Percentiles rank a stretch among this genome's conserved stretches.
These are phyloP conservation scores for Drosophila monieri DNA, from an alignment of 2,888 invertebrate species.

Conservation along the genomic window DNA sequence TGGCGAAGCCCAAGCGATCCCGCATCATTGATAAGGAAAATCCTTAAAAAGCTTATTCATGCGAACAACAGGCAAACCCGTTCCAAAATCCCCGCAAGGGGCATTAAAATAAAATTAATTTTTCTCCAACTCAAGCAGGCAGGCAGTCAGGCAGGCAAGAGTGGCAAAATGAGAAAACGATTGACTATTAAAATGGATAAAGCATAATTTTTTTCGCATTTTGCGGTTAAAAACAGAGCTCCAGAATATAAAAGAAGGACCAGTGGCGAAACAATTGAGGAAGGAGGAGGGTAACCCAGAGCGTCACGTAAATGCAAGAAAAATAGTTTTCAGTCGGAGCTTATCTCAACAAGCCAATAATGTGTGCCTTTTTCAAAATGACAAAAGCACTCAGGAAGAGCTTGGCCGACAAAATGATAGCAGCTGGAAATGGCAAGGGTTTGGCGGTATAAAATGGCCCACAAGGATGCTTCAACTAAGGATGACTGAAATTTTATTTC, in stretches of 20 bases:
- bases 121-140: slow-evolving; percentile 35
- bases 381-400: slow-evolving; percentile 50
- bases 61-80: slow-evolving; percentile 46
- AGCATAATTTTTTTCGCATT: slow-evolving; percentile 79
- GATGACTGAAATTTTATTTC: slow-evolving; percentile 12
- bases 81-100: slow-evolving; percentile 70
- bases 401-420: slow-evolving; percentile 1
- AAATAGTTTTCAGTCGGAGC: slow-evolving; percentile 73
- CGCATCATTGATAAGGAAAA: slow-evolving; percentile 69
- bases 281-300: slow-evolving; percentile 16
- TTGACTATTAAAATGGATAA: slow-evolving; percentile 80
- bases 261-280: not conserved
- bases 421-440: not conserved
- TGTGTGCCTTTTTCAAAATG: slow-evolving; percentile 62
- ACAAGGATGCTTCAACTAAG: slow-evolving; percentile 27
- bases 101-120: slow-evolving; percentile 80
- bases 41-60: slow-evolving; percentile 41
- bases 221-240: slow-evolving; percentile 25
- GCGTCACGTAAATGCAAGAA: slow-evolving; percentile 72
- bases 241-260: not conserved
- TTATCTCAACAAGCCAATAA: slow-evolving; percentile 71
- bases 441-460: slow-evolving; percentile 26
- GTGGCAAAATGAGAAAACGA: slow-evolving; percentile 74
- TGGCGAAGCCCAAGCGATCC: slow-evolving; percentile 30
- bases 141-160: slow-evolving; percentile 5